phyloP scores from a whole-genome alignment of 2,113 vertebrate species.

The Pterocles orientalis region DNA sequence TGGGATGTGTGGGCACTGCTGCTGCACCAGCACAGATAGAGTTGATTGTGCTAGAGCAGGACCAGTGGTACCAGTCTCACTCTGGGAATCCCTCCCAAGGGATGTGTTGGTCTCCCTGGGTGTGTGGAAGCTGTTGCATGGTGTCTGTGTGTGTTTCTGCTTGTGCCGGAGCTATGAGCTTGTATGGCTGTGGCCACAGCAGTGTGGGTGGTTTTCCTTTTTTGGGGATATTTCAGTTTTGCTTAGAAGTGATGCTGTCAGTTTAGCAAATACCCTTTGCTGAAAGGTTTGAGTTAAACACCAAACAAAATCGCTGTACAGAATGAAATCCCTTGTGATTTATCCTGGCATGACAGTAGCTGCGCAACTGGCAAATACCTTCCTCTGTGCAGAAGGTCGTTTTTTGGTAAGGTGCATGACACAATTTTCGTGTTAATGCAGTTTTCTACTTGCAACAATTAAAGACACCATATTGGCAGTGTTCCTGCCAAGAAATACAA shows the following conservation, averaged over 20 bases:
- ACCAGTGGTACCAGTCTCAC: background rate
- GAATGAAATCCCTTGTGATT: background rate
- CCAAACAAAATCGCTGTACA: background rate
- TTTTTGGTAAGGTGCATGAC: background rate
- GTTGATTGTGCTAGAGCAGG: background rate
- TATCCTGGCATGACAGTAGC: background rate
- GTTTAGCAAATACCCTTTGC: background rate
- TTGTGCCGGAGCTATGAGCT: background rate
- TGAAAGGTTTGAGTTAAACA: background rate
- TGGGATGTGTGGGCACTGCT: background rate
- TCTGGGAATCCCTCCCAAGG: background rate
- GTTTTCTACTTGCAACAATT: background rate
- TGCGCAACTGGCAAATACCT: background rate
- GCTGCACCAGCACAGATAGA: fast-evolving
- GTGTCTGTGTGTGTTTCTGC: fast-evolving
- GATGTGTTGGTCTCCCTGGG: fast-evolving
- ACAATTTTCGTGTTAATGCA: background rate
- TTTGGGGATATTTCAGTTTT: background rate
- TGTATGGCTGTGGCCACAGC: background rate
- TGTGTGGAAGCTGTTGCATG: fast-evolving
- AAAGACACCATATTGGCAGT: background rate
- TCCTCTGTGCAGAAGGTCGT: background rate
- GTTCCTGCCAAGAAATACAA: background rate
- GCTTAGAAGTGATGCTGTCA: background rate
- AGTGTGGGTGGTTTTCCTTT: background rate